These are phyloP conservation scores for Poecilia gillii DNA, from an alignment of 2,797 vertebrate species.

Conservation along the genomic window DNA sequence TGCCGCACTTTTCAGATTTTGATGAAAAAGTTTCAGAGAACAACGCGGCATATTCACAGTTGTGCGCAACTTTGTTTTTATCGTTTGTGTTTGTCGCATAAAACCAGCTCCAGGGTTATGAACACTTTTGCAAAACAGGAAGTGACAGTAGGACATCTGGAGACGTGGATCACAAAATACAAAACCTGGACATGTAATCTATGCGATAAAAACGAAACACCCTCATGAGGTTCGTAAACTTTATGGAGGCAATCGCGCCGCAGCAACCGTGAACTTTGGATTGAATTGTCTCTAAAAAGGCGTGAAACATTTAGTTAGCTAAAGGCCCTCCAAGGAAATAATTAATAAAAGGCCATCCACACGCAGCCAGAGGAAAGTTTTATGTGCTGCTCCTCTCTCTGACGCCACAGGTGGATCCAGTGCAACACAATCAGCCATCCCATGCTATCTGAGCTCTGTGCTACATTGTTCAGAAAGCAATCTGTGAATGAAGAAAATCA, in stretches of 20 bases:
- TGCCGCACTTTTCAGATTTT: not conserved
- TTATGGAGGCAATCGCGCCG: not conserved
- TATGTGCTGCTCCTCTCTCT: not conserved
- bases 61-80: not conserved
- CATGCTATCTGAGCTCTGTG: not conserved
- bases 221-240: not conserved
- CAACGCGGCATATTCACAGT: not conserved
- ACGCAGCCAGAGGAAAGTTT: not conserved
- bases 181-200: not conserved
- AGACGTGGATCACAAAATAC: not conserved
- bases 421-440: not conserved
- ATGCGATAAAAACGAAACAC: not conserved
- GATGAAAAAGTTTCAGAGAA: not conserved
- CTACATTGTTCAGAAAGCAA: not conserved
- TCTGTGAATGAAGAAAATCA: not conserved
- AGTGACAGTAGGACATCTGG: not conserved
- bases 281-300: not conserved
- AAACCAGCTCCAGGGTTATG: not conserved
- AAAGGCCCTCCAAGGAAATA: not conserved
- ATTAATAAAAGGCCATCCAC: not conserved
- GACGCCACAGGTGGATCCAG: not conserved
- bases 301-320: not conserved
- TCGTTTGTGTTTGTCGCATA: not conserved
- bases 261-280: not conserved
- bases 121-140: not conserved